Conservation (phyloP, 2,888 invertebrate species). For the Tortrix viridana region DNA sequence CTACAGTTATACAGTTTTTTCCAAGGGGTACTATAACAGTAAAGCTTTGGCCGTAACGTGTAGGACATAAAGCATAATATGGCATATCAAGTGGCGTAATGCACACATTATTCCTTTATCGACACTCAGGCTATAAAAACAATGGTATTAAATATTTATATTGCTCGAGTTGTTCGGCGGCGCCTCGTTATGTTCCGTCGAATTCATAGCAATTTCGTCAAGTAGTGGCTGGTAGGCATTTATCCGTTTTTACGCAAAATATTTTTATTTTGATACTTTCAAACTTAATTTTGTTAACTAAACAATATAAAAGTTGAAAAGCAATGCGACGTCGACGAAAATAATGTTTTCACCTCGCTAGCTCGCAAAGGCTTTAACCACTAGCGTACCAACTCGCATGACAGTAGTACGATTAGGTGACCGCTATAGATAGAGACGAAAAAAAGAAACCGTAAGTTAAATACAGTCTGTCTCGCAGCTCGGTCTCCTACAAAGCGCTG, state of each 20-base stretch:
- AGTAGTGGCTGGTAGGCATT: not conserved
- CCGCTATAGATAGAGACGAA: too few relatives aligned
- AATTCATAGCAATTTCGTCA: not conserved
- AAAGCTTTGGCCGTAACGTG: constrained; percentile 55
- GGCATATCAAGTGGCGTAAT: constrained; percentile 55
- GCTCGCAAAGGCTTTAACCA: too few relatives aligned
- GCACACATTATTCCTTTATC: constrained; percentile 68
- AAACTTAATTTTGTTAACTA: too few relatives aligned
- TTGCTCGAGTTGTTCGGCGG: constrained; percentile 34
- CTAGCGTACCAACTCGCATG: too few relatives aligned
- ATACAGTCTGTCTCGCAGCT: too few relatives aligned
- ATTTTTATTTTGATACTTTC: not conserved
- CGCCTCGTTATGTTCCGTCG: constrained; percentile 10
- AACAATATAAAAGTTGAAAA: too few relatives aligned
- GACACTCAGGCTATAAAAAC: constrained; percentile 52
- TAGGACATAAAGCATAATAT: constrained; percentile 55
- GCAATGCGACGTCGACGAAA: too few relatives aligned
- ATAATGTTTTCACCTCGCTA: too few relatives aligned
- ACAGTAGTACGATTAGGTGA: too few relatives aligned
- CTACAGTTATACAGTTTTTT: too few relatives aligned
- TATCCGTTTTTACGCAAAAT: not conserved
- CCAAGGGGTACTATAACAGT: constrained; percentile 46
- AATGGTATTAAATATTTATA: constrained; percentile 66
- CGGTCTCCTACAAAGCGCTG: too few relatives aligned
- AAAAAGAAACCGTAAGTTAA: too few relatives aligned